phyloP scores from a whole-genome alignment of 2,113 vertebrate genomes.

The Seriola rivoliana region DNA sequence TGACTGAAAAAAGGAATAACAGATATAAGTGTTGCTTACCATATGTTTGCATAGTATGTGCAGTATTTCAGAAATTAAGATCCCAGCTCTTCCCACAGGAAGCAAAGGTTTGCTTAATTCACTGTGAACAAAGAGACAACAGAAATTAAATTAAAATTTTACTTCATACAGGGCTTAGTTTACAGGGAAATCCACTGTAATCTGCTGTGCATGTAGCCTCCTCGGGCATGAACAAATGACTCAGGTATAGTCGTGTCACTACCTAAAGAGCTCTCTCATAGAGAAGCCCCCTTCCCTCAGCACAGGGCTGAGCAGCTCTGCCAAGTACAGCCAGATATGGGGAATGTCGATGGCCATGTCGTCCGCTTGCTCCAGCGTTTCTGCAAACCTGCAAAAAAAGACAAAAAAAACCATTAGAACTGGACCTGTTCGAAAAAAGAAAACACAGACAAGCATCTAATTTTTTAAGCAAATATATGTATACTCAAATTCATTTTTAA shows the following conservation, averaged over 20 bases:
- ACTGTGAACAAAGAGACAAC: conserved; percentile 83
- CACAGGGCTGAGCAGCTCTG: conserved; percentile 93
- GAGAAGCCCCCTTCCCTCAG: conserved; percentile 95
- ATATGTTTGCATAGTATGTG: conserved; percentile 99
- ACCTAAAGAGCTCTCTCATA: conserved; percentile 96
- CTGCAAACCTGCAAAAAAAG: conserved; percentile 86
- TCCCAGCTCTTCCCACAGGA: conserved; percentile 95
- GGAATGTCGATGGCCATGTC: conserved; percentile 99
- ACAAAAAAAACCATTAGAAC: background rate
- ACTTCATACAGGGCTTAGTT: background rate
- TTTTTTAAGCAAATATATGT: too few species aligned
- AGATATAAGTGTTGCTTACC: conserved; percentile 84
- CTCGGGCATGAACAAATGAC: too few species aligned
- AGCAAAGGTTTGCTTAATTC: conserved; percentile 99
- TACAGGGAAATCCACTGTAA: background rate
- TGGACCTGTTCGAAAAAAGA: background rate
- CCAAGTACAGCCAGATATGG: conserved; percentile 98
- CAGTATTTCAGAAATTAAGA: conserved; percentile 98
- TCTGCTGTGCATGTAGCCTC: background rate
- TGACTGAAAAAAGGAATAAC: background rate
- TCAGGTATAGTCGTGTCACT: conserved; percentile 49
- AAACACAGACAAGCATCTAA: too few species aligned
- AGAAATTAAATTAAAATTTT: background rate
- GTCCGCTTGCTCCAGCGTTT: conserved; percentile 94
- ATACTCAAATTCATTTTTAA: too few species aligned